These are phyloP conservation scores for Furnarius figulus DNA, from an alignment of 2,113 vertebrate species.

Conservation along the genomic window DNA sequence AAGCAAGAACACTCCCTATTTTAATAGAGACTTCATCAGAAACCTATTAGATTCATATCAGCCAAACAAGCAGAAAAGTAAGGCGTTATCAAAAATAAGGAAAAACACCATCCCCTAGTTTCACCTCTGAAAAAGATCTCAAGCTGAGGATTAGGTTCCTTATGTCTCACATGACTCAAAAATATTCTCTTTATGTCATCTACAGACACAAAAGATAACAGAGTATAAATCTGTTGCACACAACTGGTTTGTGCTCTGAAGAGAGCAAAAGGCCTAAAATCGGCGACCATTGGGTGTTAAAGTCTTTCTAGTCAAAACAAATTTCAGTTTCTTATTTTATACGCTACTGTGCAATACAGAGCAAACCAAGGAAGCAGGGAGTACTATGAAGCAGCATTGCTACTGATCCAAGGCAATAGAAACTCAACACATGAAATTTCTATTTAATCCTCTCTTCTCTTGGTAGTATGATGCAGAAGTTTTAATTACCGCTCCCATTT, in stretches of 20 bases:
- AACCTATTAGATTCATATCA: not conserved
- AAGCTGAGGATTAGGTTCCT: not conserved
- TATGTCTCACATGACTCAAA: not conserved
- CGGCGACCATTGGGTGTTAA: accelerated
- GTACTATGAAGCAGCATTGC: not conserved
- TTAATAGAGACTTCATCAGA: not conserved
- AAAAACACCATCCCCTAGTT: not conserved
- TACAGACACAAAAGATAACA: not conserved
- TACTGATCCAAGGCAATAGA: not conserved
- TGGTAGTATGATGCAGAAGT: not conserved
- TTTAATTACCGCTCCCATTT: not conserved
- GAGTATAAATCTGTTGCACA: not conserved
- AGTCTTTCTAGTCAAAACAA: not conserved
- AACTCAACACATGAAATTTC: not conserved
- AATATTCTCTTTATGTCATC: not conserved
- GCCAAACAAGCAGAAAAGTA: not conserved
- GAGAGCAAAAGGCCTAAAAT: not conserved
- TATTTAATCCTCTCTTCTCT: not conserved
- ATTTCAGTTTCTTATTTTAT: not conserved
- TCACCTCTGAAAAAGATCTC: not conserved
- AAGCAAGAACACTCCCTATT: not conserved
- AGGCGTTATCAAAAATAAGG: not conserved
- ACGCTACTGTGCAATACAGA: not conserved
- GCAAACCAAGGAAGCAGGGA: not conserved
- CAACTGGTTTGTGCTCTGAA: not conserved